Evolutionary conservation across 2,888 invertebrate genomes (phyloP).

Genomic region (Acanthosoma haemorrhoidale): DNA sequence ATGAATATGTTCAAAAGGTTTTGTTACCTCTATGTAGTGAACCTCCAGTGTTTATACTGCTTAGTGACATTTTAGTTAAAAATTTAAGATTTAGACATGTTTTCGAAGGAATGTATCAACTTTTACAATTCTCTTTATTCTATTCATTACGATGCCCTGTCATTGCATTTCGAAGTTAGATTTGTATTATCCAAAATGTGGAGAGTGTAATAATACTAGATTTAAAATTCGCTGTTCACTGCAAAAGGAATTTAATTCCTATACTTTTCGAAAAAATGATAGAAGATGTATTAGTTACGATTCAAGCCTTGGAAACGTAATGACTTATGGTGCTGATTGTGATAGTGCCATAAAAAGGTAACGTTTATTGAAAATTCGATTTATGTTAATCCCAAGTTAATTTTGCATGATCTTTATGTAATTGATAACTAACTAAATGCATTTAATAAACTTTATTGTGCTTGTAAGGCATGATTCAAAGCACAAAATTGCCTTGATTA

Average conservation of each 20-base stretch:
- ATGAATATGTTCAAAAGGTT: no score
- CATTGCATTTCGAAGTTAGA: neutral
- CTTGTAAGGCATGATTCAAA: no score
- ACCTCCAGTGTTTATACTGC: constrained; percentile 1
- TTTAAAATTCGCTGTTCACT: neutral
- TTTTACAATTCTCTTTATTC: neutral
- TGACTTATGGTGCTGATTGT: constrained; percentile 8
- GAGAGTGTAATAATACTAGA: neutral
- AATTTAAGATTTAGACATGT: neutral
- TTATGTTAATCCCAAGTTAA: neutral
- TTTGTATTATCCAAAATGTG: neutral
- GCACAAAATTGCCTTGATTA: no score
- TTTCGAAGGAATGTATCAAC: neutral
- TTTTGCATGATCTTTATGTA: neutral
- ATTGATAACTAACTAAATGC: neutral
- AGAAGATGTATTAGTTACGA: neutral
- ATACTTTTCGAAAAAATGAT: neutral
- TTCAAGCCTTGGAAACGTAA: neutral
- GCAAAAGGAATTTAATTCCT: neutral
- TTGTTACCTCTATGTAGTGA: neutral
- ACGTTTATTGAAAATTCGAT: neutral
- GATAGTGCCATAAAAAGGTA: neutral
- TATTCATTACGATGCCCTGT: neutral
- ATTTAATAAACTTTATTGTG: neutral
- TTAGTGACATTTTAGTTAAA: constrained; percentile 12